Base-by-base conservation (phyloP, 2,113 vertebrate genomes). In the Chiloscyllium plagiosum region DNA sequence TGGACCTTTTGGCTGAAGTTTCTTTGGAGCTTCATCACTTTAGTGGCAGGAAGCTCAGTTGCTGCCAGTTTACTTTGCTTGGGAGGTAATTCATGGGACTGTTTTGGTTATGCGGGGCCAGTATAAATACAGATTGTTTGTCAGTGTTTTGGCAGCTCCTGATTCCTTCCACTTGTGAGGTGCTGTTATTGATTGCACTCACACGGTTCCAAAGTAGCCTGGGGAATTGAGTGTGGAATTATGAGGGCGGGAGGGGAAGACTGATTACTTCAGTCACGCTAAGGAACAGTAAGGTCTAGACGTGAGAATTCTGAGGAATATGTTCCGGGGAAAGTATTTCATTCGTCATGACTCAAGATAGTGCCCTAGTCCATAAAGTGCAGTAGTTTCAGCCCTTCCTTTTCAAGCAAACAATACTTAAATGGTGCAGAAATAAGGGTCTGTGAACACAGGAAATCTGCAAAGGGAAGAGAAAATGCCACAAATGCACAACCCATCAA, bases 51-150 rank as follows among this genome's bases (percentile, higher is more conserved):
- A 93, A 93, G 56, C 61, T 22, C 61, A 22, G 89, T 24, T 6
- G 5, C 20, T 26, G 92, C n/a, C 93, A 72, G 68, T 42, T 94
- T 50, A 0, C 22, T 42, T 76, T 83, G 33, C 69, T 92, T 24
- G 24, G 93, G 47, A 42, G 66, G 93, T 70, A 70, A 95, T 47
- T 47, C 37, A 69, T 19, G 20, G 68, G 68, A 50, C 68, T 95
- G n/a, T 93, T 72, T 95, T 13, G 42, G 93, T 70, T 72, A 26
- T 3, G n/a, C 15, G 24, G 68, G 93, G 93, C 93, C 93, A 95
- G 93, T 70, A 69, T 95, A 93, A 93, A 93, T 93, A 93, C 50
- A 70, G 66, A 72, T 42, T 95, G 90, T 94, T 94, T 94, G 93
- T 95, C 93, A 47, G 68, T 95, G 93, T 95, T 95, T 42, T 95